Evolutionary conservation across 2,113 vertebrate species (phyloP), one percentile per base, ranked within the genome.

Genomic region (Phaethornis superciliosus): DNA sequence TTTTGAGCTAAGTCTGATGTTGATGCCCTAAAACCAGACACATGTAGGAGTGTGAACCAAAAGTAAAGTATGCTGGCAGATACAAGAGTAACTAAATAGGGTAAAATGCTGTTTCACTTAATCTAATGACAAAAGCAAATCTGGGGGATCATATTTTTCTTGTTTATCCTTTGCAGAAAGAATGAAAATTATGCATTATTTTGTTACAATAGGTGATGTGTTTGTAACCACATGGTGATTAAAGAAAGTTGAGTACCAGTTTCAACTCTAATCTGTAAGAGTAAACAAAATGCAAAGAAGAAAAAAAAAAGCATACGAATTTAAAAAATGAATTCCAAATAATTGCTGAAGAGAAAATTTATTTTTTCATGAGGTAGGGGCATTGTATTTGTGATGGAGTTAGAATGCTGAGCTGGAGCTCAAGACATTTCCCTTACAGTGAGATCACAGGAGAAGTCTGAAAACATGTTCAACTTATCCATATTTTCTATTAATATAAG

Each of bases 251-350:
- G 10, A 56, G 3, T 26, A 84, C 7, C 5, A 23, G 14, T 26
- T 79, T 81, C 56, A 55, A 55, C 5, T 69, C 30, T 52, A 18
- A 54, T 28, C 15, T 81, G 4, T 23, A 74, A 67, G 6, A 46
- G 32, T 30, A 32, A 67, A 33, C 0, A 77, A 81, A 63, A 89
- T 54, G 14, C 4, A 80, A 55, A 70, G 40, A 22, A 12, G 1
- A 10, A 6, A 52, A 33, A 23, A 35, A 22, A 42, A 44, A 13
- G 0, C 46, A 20, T 7, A 47, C 20, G 3, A 7, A n/a, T 19
- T 44, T 52, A 0, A 84, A 32, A 70, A 58, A 37, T 5, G 0
- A 37, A 28, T 68, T 59, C 1, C 5, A 79, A 84, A 47, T 54
- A 75, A 42, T 63, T 78, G 32, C 3, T 27, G 4, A 3, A 27